Evolutionary conservation across 53 echinoderm and acorn worm species (phyloP).

Genomic region (Patiria pectinifera): DNA sequence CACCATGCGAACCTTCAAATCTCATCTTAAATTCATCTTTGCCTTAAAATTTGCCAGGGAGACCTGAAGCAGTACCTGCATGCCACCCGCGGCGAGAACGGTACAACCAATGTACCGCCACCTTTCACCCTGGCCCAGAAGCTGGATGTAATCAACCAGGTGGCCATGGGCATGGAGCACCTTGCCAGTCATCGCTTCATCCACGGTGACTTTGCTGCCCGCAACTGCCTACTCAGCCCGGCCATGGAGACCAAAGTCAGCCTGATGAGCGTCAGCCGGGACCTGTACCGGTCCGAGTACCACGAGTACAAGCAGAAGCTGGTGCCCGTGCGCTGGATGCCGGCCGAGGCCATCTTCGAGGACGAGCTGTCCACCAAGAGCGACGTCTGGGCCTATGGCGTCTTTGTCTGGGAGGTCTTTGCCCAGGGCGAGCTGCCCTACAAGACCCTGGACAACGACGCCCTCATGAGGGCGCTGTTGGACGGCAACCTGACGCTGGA

Average conservation of each 20-base stretch:
- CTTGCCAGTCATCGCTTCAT: conserved; percentile 95
- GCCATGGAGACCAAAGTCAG: conserved; percentile 98
- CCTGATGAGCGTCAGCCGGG: conserved; percentile 88
- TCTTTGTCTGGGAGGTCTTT: conserved; percentile 98
- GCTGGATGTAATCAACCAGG: conserved; percentile 91
- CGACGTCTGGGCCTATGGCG: conserved; percentile 96
- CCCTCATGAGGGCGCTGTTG: conserved; percentile 89
- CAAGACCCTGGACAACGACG: conserved; percentile 83
- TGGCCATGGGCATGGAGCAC: conserved; percentile 97
- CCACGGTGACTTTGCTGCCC: conserved; percentile 96
- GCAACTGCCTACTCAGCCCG: conserved; percentile 96
- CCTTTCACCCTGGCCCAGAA: conserved; percentile 94
- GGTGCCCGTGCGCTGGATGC: conserved; percentile 99
- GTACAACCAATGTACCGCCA: conserved; percentile 87
- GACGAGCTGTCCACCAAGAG: conserved; percentile 98
- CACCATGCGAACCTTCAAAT: too few relatives aligned
- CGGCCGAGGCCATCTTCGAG: conserved; percentile 95
- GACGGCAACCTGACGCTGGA: conserved; percentile 81
- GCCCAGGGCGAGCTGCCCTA: conserved; percentile 89
- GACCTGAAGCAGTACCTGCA: conserved; percentile 96
- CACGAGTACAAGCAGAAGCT: conserved; percentile 96
- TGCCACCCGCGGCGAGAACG: conserved; percentile 95
- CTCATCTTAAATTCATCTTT: background rate
- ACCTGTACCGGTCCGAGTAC: conserved; percentile 96
- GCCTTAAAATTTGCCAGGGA: conserved; percentile 66